Conservation (phyloP, 92 coral and sea anemone species). For the Phymanthus crucifer region DNA sequence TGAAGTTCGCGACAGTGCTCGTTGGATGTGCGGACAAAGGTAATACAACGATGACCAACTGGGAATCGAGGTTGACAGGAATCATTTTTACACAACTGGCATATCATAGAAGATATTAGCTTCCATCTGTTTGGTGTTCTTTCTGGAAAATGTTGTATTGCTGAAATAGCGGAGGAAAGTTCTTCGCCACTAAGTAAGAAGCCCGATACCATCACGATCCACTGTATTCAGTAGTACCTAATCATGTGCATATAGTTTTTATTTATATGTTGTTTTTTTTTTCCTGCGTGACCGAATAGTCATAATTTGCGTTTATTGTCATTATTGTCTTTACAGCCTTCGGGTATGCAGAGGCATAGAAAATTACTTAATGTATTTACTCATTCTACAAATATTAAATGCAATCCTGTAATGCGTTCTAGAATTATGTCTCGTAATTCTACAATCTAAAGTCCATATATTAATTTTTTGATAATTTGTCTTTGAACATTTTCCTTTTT, state of each 20-base stretch:
- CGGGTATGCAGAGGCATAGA: slow-evolving; percentile 1
- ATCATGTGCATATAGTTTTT: slow-evolving; percentile 2
- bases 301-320: slow-evolving; percentile 4
- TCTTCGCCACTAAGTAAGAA: slow-evolving; percentile 19
- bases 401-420: background rate
- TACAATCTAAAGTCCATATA: background rate
- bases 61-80: slow-evolving; percentile 3
- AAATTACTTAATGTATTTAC: background rate
- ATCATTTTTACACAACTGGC: slow-evolving; percentile 12
- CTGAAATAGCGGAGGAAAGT: slow-evolving; percentile 11
- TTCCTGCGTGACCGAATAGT: slow-evolving; percentile 5
- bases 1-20: slow-evolving; percentile 15
- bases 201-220: background rate
- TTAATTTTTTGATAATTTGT: background rate
- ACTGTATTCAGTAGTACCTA: background rate
- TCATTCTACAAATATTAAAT: background rate
- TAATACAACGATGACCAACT: slow-evolving; percentile 10
- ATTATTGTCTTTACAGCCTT: slow-evolving; percentile 3
- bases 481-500: background rate
- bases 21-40: slow-evolving; percentile 1
- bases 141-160: slow-evolving; percentile 8
- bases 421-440: background rate
- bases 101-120: slow-evolving; percentile 9
- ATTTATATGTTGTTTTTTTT: background rate
- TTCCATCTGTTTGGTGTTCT: slow-evolving; percentile 20